Percentiles rank a stretch among this genome's conserved stretches.
phyloP scores from a whole-genome alignment of 2,113 vertebrate genomes.

The Ranitomeya variabilis region DNA sequence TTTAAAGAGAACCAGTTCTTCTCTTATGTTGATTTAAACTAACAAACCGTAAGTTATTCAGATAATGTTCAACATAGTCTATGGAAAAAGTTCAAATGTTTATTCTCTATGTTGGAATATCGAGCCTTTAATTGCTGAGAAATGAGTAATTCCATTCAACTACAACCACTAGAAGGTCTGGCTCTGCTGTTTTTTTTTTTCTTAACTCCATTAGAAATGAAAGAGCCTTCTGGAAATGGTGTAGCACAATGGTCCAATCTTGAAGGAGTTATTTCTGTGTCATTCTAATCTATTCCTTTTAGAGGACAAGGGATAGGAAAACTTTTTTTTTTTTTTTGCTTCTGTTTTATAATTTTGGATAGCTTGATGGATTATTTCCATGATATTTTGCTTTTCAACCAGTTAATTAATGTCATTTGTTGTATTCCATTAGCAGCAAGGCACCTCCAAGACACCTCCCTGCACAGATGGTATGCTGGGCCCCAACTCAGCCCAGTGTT shows the following conservation, averaged over 20 bases:
- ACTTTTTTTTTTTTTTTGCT: neutral
- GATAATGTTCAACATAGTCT: neutral
- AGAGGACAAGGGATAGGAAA: too few relatives aligned
- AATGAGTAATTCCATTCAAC: too few relatives aligned
- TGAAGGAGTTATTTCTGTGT: too few relatives aligned
- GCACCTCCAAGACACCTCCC: constrained; percentile 42
- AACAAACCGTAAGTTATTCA: neutral
- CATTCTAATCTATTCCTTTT: too few relatives aligned
- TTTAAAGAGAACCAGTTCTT: too few relatives aligned
- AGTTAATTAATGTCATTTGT: neutral
- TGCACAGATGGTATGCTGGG: constrained; percentile 74
- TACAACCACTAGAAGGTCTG: too few relatives aligned
- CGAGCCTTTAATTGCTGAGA: neutral
- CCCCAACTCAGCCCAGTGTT: constrained; percentile 67
- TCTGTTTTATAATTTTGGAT: neutral
- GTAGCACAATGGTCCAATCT: too few relatives aligned
- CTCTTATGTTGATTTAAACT: neutral
- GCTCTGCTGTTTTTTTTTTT: too few relatives aligned
- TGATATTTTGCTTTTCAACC: neutral
- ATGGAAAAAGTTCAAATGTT: neutral
- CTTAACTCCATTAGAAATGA: too few relatives aligned
- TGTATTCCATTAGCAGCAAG: neutral
- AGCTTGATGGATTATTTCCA: neutral
- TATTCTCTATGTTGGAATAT: neutral
- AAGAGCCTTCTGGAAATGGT: too few relatives aligned